Base-by-base conservation (phyloP, 2,888 invertebrate species). In the Polyommatus iphigenia region DNA sequence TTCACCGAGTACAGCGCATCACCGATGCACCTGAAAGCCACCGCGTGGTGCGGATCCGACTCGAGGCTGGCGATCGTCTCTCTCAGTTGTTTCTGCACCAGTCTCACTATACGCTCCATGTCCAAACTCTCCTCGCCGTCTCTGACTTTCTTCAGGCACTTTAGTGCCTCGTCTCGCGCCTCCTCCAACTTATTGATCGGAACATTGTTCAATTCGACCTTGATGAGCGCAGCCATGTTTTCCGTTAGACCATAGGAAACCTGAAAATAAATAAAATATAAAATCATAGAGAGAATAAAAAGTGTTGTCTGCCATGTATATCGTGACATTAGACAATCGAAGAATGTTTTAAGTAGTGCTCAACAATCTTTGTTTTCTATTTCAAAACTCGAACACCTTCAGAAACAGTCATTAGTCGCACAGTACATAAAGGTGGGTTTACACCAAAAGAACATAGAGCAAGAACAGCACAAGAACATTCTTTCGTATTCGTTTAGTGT, bases 1-100 rank as follows among this genome's bases (percentile, higher is more conserved):
- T 94, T 95, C 78, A 96, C 95, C 18, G 98, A 98, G 88, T 98
- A 98, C 46, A 99, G 91, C 85, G 97, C 96, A 86, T 98, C 98
- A 0, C 97, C 97, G 81, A 98, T 97, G 77, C 97, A 94, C 83
- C 96, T 95, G 85, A 96, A 96, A 0, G 98, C 97, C 76, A 98
- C 92, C 0, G 96, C 95, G 81, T 96, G 96, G 85, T 98, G 97
- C 0, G 98, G 98, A 81, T 95, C 95, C 18, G 95, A 96, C 89
- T 98, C 98, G 76, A 98, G 94, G 85, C 95, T 95, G 79, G 96
- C 96, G 59, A 96, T 90, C 79, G 95, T 94, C 85, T 97, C 96
- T 15, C 97, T 89, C 79, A 96, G 95, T 83, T 96, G 96, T 79
- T 96, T 95, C 82, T 96, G 95, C 67, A 98, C 95, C 10, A 98